Base-by-base conservation (phyloP, 2,888 invertebrate species). In the Dusona sp. region DNA sequence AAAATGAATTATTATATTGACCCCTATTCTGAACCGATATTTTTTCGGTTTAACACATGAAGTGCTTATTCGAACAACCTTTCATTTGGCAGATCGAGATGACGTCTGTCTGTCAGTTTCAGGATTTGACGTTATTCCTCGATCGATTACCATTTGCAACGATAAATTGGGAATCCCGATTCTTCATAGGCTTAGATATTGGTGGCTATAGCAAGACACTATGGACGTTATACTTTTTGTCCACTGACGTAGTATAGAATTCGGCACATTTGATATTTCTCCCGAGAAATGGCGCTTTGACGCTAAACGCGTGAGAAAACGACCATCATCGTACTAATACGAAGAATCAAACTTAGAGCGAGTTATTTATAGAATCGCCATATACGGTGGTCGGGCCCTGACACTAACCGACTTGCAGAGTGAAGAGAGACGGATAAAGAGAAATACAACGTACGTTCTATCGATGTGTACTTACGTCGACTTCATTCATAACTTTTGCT, bases 401-500 rank as follows among this genome's bases (percentile, higher is more conserved):
- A 80, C 54, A 86, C 65, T 61, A 33, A 79, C 51, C 22, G 36
- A 42, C 87, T 79, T 61, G 74, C 65, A 42, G 45, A 61, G 29
- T 29, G 29, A 61, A 29, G 61, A 61, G 16, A 61, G 29, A 29
- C 4, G 29, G 57, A 67, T 36, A 29, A 4, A 29, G 45, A 48
- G n/a, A 54, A 36, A 68, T 6, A 42, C 45, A 45, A 45, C 61
- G 25, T 75, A 75, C 45, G 61, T 19, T 67, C 16, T 25, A 67
- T 25, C 29, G 73, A 78, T 68, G 57, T 68, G 61, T 73, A 70
- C 83, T 73, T 77, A 57, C 80, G 78, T 84, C 84, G 87, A 78
- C 83, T 92, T 89, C 91, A 91, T 91, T 91, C 91, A 91, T 79
- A 65, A 90, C 79, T 90, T 91, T 92, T 90, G 88, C 80, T 81